A percentile compares a stretch with the other conserved stretches of the same genome.
Conservation (phyloP, 1,140 invertebrate species). For the Eupristina koningsbergeri region DNA sequence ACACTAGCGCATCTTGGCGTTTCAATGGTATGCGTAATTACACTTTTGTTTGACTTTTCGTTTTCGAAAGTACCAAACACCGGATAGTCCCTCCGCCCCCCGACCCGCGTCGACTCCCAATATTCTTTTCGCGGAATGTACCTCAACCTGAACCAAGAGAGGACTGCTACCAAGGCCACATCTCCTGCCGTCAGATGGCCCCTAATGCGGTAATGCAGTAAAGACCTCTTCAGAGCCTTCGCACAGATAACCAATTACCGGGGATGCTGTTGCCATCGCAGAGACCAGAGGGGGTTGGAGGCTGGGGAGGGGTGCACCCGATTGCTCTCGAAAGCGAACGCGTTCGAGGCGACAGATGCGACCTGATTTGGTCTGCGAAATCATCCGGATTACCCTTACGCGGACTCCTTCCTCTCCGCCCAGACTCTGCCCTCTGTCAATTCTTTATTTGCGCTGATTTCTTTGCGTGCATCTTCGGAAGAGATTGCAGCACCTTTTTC, state of each 20-base stretch:
- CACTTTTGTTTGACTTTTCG: too few species aligned
- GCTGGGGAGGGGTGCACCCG: neutral
- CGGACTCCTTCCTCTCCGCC: neutral
- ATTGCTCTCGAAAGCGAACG: constrained; percentile 19
- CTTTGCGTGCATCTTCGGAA: neutral
- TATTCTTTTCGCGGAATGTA: neutral
- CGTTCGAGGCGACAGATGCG: constrained; percentile 68
- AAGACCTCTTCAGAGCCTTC: constrained; percentile 69
- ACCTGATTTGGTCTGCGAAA: constrained; percentile 63
- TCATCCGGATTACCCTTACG: constrained; percentile 65
- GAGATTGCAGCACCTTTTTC: neutral
- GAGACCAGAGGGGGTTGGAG: too few species aligned
- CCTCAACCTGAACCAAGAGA: neutral
- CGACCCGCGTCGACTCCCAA: too few species aligned
- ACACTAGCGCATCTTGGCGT: too few species aligned
- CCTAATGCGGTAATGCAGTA: constrained; percentile 66
- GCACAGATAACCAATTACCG: constrained; percentile 74
- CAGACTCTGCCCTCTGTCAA: neutral
- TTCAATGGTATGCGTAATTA: too few species aligned
- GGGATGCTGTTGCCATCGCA: constrained; percentile 49
- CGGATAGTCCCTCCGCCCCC: too few species aligned
- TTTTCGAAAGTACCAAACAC: too few species aligned
- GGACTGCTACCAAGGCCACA: neutral
- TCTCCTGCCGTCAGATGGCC: constrained; percentile 57
- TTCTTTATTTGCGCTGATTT: neutral